A percentile compares a stretch with the other conserved stretches of the same genome.
Conservation (phyloP, 1,140 invertebrate genomes). For the Eumaeus atala region DNA sequence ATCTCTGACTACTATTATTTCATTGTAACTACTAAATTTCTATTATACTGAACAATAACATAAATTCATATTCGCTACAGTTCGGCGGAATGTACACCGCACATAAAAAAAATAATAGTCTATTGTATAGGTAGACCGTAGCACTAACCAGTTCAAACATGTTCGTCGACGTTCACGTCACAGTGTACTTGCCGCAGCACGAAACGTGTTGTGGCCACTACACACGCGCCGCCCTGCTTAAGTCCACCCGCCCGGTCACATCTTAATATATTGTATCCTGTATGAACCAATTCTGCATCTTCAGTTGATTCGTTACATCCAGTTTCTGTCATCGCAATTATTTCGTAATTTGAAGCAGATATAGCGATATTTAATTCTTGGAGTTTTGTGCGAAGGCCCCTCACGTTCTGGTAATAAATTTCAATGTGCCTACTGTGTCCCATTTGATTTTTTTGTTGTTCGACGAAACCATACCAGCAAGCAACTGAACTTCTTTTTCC, state of each 20-base stretch:
- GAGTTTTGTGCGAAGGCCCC: slow-evolving; percentile 23
- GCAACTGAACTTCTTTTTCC: too few relatives aligned
- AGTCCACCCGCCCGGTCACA: slow-evolving; percentile 21
- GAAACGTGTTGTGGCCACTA: not conserved
- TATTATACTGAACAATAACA: slow-evolving; percentile 26
- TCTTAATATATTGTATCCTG: slow-evolving; percentile 17
- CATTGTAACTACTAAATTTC: slow-evolving; percentile 22
- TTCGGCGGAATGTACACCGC: slow-evolving; percentile 27
- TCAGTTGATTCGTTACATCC: slow-evolving; percentile 18
- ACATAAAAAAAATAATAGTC: slow-evolving; percentile 25
- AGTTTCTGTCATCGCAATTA: slow-evolving; percentile 24
- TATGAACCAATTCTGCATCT: slow-evolving; percentile 18
- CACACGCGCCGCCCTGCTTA: not conserved
- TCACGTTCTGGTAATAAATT: slow-evolving; percentile 25
- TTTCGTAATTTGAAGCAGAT: slow-evolving; percentile 6
- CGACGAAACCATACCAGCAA: slow-evolving; percentile 17
- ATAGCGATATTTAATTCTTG: slow-evolving; percentile 12
- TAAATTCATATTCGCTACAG: slow-evolving; percentile 27
- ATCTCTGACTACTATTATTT: slow-evolving; percentile 27
- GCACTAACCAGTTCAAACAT: slow-evolving; percentile 23
- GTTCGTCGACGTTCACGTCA: slow-evolving; percentile 12
- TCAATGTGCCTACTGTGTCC: not conserved
- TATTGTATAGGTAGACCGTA: slow-evolving; percentile 20
- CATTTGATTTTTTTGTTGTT: not conserved
- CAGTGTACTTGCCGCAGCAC: slow-evolving; percentile 17